phyloP scores from a whole-genome alignment of 2,113 vertebrate genomes.

The Hylia prasina region DNA sequence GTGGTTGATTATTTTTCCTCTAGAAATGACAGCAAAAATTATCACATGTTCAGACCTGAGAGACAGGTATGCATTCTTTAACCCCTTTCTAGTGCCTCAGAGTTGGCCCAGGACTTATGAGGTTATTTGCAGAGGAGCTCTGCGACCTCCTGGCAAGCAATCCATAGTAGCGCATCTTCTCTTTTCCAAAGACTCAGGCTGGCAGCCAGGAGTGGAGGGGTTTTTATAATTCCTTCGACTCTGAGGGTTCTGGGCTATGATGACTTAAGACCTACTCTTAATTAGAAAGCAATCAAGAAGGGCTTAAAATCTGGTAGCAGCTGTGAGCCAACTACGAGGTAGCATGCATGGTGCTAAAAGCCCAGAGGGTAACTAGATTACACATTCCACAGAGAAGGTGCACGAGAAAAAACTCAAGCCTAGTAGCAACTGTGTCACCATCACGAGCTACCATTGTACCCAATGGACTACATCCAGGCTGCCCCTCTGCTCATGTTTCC shows the following conservation, averaged over 20 bases:
- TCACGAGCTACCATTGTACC: background rate
- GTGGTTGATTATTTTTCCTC: background rate
- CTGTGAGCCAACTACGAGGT: background rate
- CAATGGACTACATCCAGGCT: background rate
- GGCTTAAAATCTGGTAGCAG: background rate
- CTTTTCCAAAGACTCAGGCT: background rate
- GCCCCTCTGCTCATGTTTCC: background rate
- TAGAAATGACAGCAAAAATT: background rate
- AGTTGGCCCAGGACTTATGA: background rate
- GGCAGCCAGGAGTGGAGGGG: background rate
- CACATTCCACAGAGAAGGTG: background rate
- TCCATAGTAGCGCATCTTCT: background rate
- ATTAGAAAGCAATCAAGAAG: conserved; percentile 19
- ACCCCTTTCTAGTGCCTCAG: background rate
- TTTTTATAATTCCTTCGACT: background rate
- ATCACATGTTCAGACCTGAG: background rate
- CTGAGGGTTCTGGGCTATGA: background rate
- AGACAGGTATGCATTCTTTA: background rate
- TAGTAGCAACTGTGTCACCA: background rate
- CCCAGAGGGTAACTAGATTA: background rate
- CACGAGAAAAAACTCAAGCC: background rate
- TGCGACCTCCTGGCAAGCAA: background rate
- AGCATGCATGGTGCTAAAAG: background rate
- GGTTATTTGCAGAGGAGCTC: background rate
- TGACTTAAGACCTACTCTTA: background rate